Evolutionary conservation across 2,113 vertebrate genomes (phyloP), one percentile per base, ranked within the genome.

Genomic region (Drymodes brunneopygia): DNA sequence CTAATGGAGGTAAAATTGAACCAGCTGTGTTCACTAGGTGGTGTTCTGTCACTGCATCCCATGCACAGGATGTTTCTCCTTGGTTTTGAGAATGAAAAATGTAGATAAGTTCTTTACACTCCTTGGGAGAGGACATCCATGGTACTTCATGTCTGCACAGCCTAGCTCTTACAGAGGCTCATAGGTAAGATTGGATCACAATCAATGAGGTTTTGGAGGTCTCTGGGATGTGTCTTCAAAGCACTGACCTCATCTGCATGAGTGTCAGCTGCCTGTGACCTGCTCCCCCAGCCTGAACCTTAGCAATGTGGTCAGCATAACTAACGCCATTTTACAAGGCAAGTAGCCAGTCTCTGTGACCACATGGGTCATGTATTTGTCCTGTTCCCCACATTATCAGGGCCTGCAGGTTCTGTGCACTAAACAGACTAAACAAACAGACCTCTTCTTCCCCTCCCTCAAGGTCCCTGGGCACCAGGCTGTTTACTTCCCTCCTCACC

Each of bases 281-380:
- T 2, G 3, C 24, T 20, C 5, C 9, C 29, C 8, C 4, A 4
- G 6, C 17, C 38, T 14, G 3, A 1, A 14, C 3, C 15, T 16
- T 2, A 1, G 57, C 13, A 9, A 20, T 1, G 7, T 7, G 11
- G 35, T 23, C 21, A 22, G 21, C 47, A 11, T 6, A 44, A 27
- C 10, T 31, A 27, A 31, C 0, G 1, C 4, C 33, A 45, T 35
- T 28, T 56, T 19, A 48, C 4, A 7, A 44, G 35, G 28, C 6
- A 60, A 61, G 21, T 4, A 56, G 22, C 22, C 13, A 4, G 6
- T 58, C 13, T 33, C n/a, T 36, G 27, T 36, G 50, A 40, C 38
- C 1, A 0, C 42, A 4, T 1, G 2, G 7, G 12, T 23, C 24
- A 31, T 1, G 0, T 31, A 6, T 31, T 65, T 3, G 0, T 48